These are phyloP conservation scores for Ruditapes philippinarum DNA, from an alignment of 1,140 invertebrate genomes.

Conservation along the genomic window DNA sequence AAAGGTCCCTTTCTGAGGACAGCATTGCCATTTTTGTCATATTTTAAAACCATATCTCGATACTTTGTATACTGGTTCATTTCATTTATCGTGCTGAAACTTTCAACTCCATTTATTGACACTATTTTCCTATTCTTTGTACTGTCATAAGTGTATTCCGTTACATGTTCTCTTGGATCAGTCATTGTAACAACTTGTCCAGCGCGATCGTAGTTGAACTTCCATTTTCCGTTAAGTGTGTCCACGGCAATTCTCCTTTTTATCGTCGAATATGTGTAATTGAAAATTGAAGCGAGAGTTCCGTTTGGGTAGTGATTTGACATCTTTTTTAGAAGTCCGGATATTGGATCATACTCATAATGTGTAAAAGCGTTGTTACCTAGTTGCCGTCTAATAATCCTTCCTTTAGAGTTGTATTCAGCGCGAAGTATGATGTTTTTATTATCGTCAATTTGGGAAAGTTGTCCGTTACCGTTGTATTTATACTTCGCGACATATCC, in stretches of 20 bases:
- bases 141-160: conserved; percentile 25
- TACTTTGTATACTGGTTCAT: conserved; percentile 39
- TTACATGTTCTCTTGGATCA: background rate
- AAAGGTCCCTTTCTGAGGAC: background rate
- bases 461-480: background rate
- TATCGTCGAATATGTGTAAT: background rate
- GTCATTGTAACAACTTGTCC: conserved; percentile 8
- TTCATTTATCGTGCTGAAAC: background rate
- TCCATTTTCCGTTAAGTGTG: conserved; percentile 22
- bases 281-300: conserved; percentile 1
- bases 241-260: background rate
- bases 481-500: background rate
- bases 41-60: background rate
- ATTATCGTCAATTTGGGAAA: background rate
- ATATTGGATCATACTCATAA: background rate
- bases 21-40: conserved; percentile 39
- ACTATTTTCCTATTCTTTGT: conserved; percentile 34
- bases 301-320: conserved; percentile 21
- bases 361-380: background rate
- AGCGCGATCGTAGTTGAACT: conserved; percentile 19
- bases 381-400: background rate
- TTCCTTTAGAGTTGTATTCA: background rate
- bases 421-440: background rate
- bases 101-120: background rate
- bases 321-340: background rate